Evolutionary conservation across 2,888 invertebrate species (phyloP).

Genomic region (Stenodera caucasica): DNA sequence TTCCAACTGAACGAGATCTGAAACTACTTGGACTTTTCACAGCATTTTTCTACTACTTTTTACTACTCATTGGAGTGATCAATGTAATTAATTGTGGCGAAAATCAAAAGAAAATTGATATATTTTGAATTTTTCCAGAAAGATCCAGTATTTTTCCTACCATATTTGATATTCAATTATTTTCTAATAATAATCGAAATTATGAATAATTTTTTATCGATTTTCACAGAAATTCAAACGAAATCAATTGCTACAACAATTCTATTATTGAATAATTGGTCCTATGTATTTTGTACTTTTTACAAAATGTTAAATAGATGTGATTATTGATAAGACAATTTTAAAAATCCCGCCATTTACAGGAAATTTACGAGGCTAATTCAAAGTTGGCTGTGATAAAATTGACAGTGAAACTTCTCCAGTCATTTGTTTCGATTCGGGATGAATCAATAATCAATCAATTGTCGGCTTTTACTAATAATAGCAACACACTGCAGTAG

Average conservation of each 20-base stretch:
- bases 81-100: slow-evolving; percentile 46
- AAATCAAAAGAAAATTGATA: no score
- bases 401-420: no score
- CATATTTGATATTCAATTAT: slow-evolving; percentile 48
- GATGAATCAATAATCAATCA: no score
- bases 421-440: no score
- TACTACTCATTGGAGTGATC: slow-evolving; percentile 46
- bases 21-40: slow-evolving; percentile 50
- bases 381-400: no score
- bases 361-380: no score
- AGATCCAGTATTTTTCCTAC: slow-evolving; percentile 48
- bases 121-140: slow-evolving; percentile 40
- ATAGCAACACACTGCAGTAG: no score
- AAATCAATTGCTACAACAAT: slow-evolving; percentile 41
- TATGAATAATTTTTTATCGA: slow-evolving; percentile 40
- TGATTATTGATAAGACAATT: slow-evolving; percentile 36
- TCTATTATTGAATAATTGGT: slow-evolving; percentile 51
- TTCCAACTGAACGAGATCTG: slow-evolving; percentile 49
- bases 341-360: no score
- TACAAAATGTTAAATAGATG: slow-evolving; percentile 42
- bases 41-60: slow-evolving; percentile 50
- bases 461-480: no score
- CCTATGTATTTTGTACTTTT: slow-evolving; percentile 49
- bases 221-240: slow-evolving; percentile 34
- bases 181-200: slow-evolving; percentile 48